These are phyloP conservation scores for Gallinago undulata DNA, from an alignment of 2,113 vertebrate species.

Conservation along the genomic window DNA sequence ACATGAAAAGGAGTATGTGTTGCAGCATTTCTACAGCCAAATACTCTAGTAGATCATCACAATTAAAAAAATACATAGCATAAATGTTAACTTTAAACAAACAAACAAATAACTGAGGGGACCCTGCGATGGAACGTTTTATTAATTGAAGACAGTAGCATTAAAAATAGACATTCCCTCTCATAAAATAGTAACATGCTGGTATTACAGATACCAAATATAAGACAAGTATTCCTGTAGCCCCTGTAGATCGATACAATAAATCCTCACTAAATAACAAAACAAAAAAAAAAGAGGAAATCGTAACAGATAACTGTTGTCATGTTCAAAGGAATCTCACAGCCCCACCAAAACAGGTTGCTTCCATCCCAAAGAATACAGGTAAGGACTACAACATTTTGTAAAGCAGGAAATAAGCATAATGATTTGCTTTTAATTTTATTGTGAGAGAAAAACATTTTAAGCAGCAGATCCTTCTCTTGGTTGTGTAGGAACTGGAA, in stretches of 20 bases:
- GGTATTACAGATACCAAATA: slow-evolving; percentile 15
- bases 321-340: not conserved
- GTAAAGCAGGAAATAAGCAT: not conserved
- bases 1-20: not conserved
- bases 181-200: not conserved
- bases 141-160: slow-evolving; percentile 13
- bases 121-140: not conserved
- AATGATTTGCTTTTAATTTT: not conserved
- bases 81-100: not conserved
- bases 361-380: not conserved
- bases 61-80: not conserved
- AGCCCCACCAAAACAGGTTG: not conserved
- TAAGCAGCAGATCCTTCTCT: not conserved
- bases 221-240: not conserved
- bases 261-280: not conserved
- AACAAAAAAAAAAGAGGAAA: not conserved
- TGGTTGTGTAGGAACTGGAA: not conserved
- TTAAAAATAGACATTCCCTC: not conserved
- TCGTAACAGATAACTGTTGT: not conserved
- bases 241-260: not conserved
- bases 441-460: not conserved
- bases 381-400: not conserved
- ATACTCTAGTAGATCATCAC: not conserved
- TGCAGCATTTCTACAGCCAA: slow-evolving; percentile 13
- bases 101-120: not conserved